These are phyloP conservation scores for Corbicula japonica DNA, from an alignment of 2,888 invertebrate genomes.

Conservation along the genomic window DNA sequence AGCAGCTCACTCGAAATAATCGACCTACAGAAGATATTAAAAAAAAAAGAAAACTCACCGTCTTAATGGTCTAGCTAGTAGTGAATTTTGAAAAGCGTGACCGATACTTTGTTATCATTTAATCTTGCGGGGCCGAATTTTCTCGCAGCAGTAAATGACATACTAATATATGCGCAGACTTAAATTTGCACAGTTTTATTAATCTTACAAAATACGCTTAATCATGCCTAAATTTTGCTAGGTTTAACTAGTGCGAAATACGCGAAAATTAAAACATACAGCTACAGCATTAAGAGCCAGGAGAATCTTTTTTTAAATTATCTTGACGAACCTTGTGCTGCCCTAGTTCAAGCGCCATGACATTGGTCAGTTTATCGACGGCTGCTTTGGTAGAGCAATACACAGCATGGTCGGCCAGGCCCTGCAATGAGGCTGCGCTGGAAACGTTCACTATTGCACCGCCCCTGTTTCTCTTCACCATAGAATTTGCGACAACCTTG, in stretches of 20 bases:
- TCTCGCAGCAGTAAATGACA: not conserved
- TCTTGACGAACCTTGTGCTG: constrained; percentile 87
- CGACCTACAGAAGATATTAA: no score
- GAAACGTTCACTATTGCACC: constrained; percentile 97
- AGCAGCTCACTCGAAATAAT: no score
- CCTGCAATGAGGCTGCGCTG: constrained; percentile 90
- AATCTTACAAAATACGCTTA: no score
- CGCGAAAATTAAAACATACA: not conserved
- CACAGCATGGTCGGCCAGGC: constrained; percentile 91
- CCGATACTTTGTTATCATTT: no score
- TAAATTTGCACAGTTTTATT: not conserved
- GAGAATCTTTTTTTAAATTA: not conserved
- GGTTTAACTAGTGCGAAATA: not conserved
- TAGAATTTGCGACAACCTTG: constrained; percentile 91
- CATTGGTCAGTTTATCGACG: constrained; percentile 93
- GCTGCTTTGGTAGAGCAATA: constrained; percentile 96
- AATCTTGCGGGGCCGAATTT: no score
- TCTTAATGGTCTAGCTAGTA: no score
- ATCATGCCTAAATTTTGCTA: not conserved
- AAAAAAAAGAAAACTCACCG: no score
- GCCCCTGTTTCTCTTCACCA: constrained; percentile 90
- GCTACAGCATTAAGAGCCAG: not conserved
- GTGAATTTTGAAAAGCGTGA: no score
- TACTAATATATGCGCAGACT: not conserved
- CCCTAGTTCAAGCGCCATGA: constrained; percentile 95